Evolutionary conservation across 2,113 vertebrate genomes (phyloP), one percentile per base, ranked within the genome.

Genomic region (Cochlearius cochlearius): DNA sequence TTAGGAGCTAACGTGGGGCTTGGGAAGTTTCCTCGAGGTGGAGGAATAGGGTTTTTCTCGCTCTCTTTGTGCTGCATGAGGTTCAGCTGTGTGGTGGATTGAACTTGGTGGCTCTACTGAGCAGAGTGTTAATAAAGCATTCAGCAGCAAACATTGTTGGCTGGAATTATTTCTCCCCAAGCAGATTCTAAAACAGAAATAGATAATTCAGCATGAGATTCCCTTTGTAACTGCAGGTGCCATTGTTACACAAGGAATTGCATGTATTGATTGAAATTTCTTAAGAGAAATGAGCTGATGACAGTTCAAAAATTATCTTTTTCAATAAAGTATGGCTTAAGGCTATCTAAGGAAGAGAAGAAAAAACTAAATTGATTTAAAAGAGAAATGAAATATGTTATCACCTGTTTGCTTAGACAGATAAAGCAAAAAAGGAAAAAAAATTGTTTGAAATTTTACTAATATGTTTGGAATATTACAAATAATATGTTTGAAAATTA

Each of bases 201-300:
- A 85, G 18, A 19, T 38, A 83, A 41, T 77, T 39, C 21, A 68
- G 14, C 16, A 38, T 19, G 30, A 64, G 38, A 63, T 77, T 74
- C 29, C 38, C 38, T 93, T 86, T 77, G 22, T 77, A 53, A 52
- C 38, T 52, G 30, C 41, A 83, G 79, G 29, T 74, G 56, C 22
- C 59, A 38, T 86, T 90, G 23, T 88, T 80, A 34, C 25, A 52
- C 36, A 66, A 86, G 52, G 64, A 96, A 91, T 92, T 90, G 75
- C 11, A 15, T 34, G 16, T 87, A 75, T 86, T 86, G 75, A 93
- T 96, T 89, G 84, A 86, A 90, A 68, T 95, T 39, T 80, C 34
- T 56, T 78, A 75, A 80, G 2, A 66, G n/a, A 74, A 92, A 91
- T 83, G 63, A 95, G 59, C 41, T 81, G 67, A 88, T 76, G 88